Percentiles rank a stretch among this genome's conserved stretches.
Conservation (phyloP, 2,888 invertebrate genomes). For the Lysandra coridon region DNA sequence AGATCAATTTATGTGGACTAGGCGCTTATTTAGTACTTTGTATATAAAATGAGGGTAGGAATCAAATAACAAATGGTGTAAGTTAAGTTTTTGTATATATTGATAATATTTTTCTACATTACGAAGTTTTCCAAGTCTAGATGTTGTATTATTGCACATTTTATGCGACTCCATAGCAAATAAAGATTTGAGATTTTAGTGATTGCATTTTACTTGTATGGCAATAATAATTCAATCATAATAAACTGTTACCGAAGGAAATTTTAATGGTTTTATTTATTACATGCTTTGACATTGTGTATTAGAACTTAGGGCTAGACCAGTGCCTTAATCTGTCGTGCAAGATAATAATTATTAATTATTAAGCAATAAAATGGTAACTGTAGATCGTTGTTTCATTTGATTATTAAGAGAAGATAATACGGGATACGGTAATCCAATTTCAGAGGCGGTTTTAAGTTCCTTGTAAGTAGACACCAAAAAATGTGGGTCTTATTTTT, state of each 20-base stretch:
- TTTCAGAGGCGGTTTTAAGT: neutral
- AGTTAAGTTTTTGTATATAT: slow-evolving; percentile 12
- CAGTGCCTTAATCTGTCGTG: slow-evolving; percentile 60
- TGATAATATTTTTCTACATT: slow-evolving; percentile 15
- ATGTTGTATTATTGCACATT: slow-evolving; percentile 4
- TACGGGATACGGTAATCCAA: neutral
- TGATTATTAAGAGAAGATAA: neutral
- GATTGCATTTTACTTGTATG: slow-evolving; percentile 12
- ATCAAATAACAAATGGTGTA: slow-evolving; percentile 2
- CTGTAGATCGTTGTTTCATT: neutral
- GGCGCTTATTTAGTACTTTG: neutral
- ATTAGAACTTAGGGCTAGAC: slow-evolving; percentile 64
- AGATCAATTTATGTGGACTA: neutral
- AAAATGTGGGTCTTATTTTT: neutral
- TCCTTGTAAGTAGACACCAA: neutral
- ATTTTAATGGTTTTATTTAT: slow-evolving; percentile 45
- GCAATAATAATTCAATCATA: slow-evolving; percentile 30
- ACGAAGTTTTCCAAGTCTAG: slow-evolving; percentile 11
- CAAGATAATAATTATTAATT: slow-evolving; percentile 46
- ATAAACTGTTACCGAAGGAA: slow-evolving; percentile 8
- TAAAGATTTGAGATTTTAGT: neutral
- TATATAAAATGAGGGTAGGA: slow-evolving; percentile 13
- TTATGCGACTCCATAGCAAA: neutral
- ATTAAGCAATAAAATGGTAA: slow-evolving; percentile 34
- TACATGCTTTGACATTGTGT: neutral